Percentiles rank a stretch among this genome's conserved stretches.
These are phyloP conservation scores for Delichon dasypus DNA, from an alignment of 2,797 vertebrate species.

Conservation along the genomic window DNA sequence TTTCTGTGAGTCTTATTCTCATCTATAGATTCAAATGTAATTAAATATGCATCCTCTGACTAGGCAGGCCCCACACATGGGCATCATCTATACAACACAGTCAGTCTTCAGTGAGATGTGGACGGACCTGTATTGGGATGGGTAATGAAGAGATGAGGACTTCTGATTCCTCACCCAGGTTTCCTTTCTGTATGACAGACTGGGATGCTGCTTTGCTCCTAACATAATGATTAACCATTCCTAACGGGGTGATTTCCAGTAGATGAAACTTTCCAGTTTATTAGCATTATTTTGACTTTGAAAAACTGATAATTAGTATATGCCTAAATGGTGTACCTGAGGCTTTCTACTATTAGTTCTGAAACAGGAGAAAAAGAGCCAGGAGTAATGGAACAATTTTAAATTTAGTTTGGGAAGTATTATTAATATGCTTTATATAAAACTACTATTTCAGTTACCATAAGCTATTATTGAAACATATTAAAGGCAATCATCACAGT, in stretches of 20 bases:
- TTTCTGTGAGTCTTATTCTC: neutral
- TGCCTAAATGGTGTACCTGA: neutral
- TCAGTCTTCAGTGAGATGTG: neutral
- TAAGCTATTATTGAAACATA: neutral
- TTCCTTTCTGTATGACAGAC: neutral
- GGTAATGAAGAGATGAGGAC: neutral
- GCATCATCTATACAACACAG: neutral
- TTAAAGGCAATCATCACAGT: neutral
- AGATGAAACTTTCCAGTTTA: neutral
- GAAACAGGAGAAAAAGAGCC: neutral
- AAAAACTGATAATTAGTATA: neutral
- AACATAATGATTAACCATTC: neutral
- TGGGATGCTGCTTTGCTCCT: neutral
- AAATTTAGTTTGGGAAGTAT: neutral
- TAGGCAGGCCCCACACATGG: neutral
- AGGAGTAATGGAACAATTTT: neutral
- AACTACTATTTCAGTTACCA: neutral
- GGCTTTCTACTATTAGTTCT: neutral
- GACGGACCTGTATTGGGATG: neutral
- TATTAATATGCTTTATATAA: slow-evolving; percentile 14
- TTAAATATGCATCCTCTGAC: neutral
- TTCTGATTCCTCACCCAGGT: neutral
- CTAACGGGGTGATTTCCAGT: neutral
- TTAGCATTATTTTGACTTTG: neutral
- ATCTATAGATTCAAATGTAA: neutral